phyloP scores from a whole-genome alignment of 2,888 invertebrate genomes.

The Dioctria rufipes region DNA sequence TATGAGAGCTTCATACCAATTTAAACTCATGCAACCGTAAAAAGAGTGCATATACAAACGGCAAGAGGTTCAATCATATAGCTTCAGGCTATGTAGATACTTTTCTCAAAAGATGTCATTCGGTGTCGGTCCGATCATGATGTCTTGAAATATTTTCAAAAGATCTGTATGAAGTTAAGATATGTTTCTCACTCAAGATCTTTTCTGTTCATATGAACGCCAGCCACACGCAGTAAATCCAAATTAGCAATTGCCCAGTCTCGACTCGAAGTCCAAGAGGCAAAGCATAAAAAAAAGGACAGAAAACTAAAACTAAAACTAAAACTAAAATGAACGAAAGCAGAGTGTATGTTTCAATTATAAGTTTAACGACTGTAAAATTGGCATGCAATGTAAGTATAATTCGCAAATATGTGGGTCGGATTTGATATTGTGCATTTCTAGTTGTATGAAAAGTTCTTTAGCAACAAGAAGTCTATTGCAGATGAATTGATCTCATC shows the following conservation, averaged over 20 bases:
- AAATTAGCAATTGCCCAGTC: conserved; percentile 16
- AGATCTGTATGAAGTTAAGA: conserved; percentile 4
- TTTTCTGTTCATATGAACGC: not conserved
- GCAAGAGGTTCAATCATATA: conserved; percentile 25
- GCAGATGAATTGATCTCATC: too few species aligned
- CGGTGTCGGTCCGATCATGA: not conserved
- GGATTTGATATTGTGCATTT: not conserved
- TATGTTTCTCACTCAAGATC: not conserved
- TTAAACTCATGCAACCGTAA: conserved; percentile 62
- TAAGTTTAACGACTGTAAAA: conserved; percentile 32
- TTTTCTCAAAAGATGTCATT: conserved; percentile 18
- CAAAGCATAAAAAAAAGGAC: not conserved
- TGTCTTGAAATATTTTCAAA: not conserved
- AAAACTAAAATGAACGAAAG: not conserved
- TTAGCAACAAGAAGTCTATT: conserved; percentile 18
- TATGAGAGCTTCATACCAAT: conserved; percentile 61
- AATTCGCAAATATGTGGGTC: not conserved
- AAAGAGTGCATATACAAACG: conserved; percentile 34
- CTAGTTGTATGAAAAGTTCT: not conserved
- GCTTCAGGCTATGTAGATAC: not conserved
- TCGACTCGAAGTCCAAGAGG: not conserved
- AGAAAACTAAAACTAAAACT: not conserved
- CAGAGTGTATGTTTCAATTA: conserved; percentile 13
- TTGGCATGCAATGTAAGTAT: conserved; percentile 15
- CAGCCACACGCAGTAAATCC: not conserved